These are phyloP conservation scores for Romanogobio albipinnatus DNA, from an alignment of 2,113 vertebrate species.

Conservation along the genomic window DNA sequence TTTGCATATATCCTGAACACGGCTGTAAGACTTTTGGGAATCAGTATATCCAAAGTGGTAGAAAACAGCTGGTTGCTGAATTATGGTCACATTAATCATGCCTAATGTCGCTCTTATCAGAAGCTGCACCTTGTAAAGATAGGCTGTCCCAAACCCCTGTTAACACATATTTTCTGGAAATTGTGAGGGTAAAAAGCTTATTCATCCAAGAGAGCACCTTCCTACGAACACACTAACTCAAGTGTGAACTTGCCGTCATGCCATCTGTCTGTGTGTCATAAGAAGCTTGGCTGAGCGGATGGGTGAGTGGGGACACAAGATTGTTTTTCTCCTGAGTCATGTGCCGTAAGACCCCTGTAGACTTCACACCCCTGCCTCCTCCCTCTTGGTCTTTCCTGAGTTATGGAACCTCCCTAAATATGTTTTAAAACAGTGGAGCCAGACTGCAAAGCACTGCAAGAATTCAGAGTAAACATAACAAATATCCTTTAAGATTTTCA, in stretches of 20 bases:
- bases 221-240: slow-evolving; percentile 4
- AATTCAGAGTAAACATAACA: not conserved
- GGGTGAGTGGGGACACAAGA: slow-evolving; percentile 40
- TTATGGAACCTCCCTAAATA: not conserved
- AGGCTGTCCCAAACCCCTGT: slow-evolving; percentile 47
- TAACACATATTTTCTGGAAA: slow-evolving; percentile 49
- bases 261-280: slow-evolving; percentile 61
- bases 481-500: not conserved
- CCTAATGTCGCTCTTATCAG: slow-evolving; percentile 65
- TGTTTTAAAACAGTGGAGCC: not conserved
- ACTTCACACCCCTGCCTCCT: slow-evolving; percentile 5
- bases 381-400: slow-evolving; percentile 53
- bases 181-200: slow-evolving; percentile 56
- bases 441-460: not conserved
- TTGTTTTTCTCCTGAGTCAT: slow-evolving; percentile 64
- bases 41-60: slow-evolving; percentile 22
- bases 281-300: slow-evolving; percentile 59
- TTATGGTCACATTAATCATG: not conserved
- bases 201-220: slow-evolving; percentile 60
- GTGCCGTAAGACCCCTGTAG: slow-evolving; percentile 28
- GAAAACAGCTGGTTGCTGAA: slow-evolving; percentile 37
- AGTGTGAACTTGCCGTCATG: slow-evolving; percentile 28
- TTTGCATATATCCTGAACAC: slow-evolving; percentile 7
- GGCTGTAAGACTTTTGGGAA: not conserved
- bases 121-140: slow-evolving; percentile 42